Evolutionary conservation across 2,797 vertebrate genomes (phyloP), one percentile per base, ranked within the genome.

Genomic region (Falco biarmicus): DNA sequence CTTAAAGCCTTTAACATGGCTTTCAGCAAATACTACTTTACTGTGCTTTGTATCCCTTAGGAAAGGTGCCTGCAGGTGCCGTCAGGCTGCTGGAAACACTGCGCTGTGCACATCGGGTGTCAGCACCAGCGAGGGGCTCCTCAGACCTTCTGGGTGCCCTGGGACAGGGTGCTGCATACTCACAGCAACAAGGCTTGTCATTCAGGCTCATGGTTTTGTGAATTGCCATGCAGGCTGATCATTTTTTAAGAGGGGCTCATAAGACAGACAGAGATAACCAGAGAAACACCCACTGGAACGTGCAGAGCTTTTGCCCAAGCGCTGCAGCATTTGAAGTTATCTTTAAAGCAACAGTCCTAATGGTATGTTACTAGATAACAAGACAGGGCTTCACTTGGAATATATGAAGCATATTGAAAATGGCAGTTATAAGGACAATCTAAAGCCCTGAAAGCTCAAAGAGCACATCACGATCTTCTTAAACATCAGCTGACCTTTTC

Each of bases 141-240:
- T 18, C 59, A 76, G 47, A 79, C 19, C 41, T 31, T 34, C 69
- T 56, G 74, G 7, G 10, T 26, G 24, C 69, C 37, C 87, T 75
- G 50, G 7, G 81, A 39, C 28, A 54, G 60, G 20, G 17, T 3
- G 0, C 20, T 60, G 28, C 47, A 14, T 8, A 3, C 70, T 79
- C 51, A 8, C 0, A 1, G 39, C 29, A 76, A 20, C 7, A 34
- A 69, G 21, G 5, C 31, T n/a, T 65, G 16, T 13, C 50, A 31
- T 0, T 39, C 10, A 34, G 45, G 60, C 10, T 51, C 5, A 0
- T 6, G 4, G 18, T 61, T 70, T 19, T 59, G 50, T 11, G 10
- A 71, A 54, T 10, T 64, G 32, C 48, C 24, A 11, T 11, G 43
- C 11, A 13, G 31, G 21, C 1, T 3, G 12, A 71, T 8, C 6